Evolutionary conservation across 1,140 invertebrate genomes (phyloP), one percentile per base, ranked within the genome.

Genomic region (Cydia splendana): DNA sequence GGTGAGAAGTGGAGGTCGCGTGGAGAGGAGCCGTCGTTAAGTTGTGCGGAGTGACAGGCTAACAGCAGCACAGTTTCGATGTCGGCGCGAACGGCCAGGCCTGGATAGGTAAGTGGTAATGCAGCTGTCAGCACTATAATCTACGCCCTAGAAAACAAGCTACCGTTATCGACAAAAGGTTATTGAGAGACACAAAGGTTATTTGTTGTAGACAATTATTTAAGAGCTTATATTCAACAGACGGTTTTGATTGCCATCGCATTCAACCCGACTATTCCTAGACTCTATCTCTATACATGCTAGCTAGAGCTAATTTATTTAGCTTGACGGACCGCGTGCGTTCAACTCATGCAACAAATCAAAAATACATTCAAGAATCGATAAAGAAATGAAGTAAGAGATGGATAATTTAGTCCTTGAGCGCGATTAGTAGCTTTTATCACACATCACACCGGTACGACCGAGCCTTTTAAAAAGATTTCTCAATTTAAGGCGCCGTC

Each of bases 1-100:
- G 75, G 77, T 76, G 75, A 75, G 81, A 81, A 78, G 79, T 81
- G 85, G 83, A 80, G 78, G 78, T 65, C 77, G 78, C 77, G 85
- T 77, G 78, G 84, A 83, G 85, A 84, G 87, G 73, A 80, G 79
- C 83, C 82, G 85, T 86, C 83, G 82, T 79, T 82, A 82, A 67
- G 45, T 48, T 77, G 76, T 82, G 20, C 82, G 84, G 81, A 82
- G 76, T 76, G 83, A 87, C 85, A 83, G 81, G 73, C 78, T 85
- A 84, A 85, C 82, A 65, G 80, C 78, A 62, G 57, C 75, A 48
- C 45, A 12, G 67, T n/a, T n/a, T n/a, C n/a, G n/a, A n/a, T 71
- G 67, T 18, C n/a, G n/a, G n/a, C 34, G 67, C 15, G 30, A n/a
- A 20, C 67, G 15, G 65, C 6, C 30, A n/a, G 65, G 65, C 30